These are phyloP conservation scores for Eriosoma lanigerum DNA, from an alignment of 1,140 invertebrate genomes.

Conservation along the genomic window DNA sequence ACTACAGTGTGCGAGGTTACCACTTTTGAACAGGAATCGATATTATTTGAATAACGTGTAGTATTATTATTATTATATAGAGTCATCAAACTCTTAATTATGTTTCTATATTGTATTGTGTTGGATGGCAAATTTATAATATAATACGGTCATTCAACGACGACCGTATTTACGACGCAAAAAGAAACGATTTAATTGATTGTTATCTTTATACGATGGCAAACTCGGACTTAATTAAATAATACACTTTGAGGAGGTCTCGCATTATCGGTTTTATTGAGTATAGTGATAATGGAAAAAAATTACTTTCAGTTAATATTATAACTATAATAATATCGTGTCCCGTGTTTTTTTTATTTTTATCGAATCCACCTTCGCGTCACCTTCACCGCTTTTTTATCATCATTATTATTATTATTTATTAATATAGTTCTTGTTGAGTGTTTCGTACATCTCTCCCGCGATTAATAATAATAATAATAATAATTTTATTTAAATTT, in stretches of 20 bases:
- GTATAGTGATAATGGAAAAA: neutral
- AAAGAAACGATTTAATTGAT: slow-evolving; percentile 8
- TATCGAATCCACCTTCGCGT: neutral
- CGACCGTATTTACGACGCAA: neutral
- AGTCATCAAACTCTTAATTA: neutral
- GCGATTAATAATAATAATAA: too few relatives aligned
- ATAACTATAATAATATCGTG: neutral
- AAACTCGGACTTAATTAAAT: neutral
- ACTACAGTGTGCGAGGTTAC: neutral
- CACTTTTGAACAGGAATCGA: slow-evolving; percentile 13
- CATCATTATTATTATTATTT: neutral
- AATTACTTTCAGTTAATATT: neutral
- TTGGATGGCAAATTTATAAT: neutral
- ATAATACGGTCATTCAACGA: neutral
- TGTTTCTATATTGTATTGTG: neutral
- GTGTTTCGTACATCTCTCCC: too few relatives aligned
- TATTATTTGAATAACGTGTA: too few relatives aligned
- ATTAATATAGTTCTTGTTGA: neutral
- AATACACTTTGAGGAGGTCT: too few relatives aligned
- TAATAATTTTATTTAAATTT: too few relatives aligned
- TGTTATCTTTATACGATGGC: neutral
- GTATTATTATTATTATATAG: too few relatives aligned
- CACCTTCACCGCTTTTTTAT: neutral
- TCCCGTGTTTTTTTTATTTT: neutral
- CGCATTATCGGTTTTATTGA: too few relatives aligned